phyloP scores from a whole-genome alignment of 2,888 invertebrate species.

The Tolmerus cingulatus region DNA sequence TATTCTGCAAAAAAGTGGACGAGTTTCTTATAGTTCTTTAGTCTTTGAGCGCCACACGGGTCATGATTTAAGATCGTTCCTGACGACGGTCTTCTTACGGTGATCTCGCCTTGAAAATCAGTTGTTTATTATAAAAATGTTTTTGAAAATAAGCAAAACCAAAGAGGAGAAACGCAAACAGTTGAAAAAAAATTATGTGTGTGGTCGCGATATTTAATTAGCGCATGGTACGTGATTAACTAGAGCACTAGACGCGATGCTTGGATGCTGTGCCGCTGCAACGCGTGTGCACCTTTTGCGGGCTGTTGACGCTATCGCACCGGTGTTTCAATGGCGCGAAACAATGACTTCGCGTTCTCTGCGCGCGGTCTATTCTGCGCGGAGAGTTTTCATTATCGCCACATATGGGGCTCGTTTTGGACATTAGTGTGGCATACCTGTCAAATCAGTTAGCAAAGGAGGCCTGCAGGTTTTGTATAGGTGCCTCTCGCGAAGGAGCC shows the following conservation, averaged over 20 bases:
- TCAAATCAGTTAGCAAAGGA: constrained; percentile 31
- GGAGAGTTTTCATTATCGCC: constrained; percentile 32
- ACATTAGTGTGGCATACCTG: constrained; percentile 38
- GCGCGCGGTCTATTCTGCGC: not conserved
- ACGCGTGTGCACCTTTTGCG: constrained; percentile 19
- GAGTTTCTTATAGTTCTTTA: not conserved
- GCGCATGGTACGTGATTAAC: constrained; percentile 43
- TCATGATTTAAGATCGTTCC: constrained; percentile 28
- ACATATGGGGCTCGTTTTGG: constrained; percentile 28
- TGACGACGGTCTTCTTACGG: not conserved
- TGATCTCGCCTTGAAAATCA: constrained; percentile 32
- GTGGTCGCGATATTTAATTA: constrained; percentile 41
- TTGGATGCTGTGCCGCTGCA: not conserved
- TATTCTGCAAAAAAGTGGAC: constrained; percentile 23
- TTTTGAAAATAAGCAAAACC: constrained; percentile 5
- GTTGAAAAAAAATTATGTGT: constrained; percentile 24
- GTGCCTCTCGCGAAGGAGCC: constrained; percentile 1
- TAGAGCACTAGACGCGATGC: constrained; percentile 13
- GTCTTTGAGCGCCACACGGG: not conserved
- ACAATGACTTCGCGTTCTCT: constrained; percentile 10
- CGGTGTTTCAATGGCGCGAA: constrained; percentile 25
- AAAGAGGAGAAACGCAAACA: not conserved
- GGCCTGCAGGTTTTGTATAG: constrained; percentile 12
- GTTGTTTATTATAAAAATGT: constrained; percentile 27
- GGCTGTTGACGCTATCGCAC: not conserved